Evolutionary conservation across 2,113 vertebrate species (phyloP), one percentile per base, ranked within the genome.

Genomic region (Lagopus leucura): DNA sequence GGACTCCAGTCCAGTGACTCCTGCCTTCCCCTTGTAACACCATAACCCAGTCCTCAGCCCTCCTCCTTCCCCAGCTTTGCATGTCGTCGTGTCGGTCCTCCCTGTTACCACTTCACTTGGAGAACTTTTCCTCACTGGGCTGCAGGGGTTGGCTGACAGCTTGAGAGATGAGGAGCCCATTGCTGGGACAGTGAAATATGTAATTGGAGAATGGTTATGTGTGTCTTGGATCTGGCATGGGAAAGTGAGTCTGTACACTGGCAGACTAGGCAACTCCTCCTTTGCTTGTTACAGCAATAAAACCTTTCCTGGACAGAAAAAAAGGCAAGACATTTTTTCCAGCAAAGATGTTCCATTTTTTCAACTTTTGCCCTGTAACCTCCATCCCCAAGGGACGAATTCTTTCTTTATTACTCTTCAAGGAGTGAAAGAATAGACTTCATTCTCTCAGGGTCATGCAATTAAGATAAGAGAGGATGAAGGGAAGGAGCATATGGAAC

Each of bases 331-430:
- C 17, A 11, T 1, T 0, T 86, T 55, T 57, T 55, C 58, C 82
- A 25, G 66, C 52, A 65, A 81, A 69, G 52, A 45, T 40, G 32
- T 65, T 84, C 42, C 15, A 11, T 34, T 88, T 90, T 67, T 90
- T 64, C 42, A 64, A 70, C n/a, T 36, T 63, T 63, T 92, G 88
- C 48, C 24, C 70, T 1, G 0, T 84, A 55, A 74, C 47, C 6
- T 84, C 32, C 19, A 15, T 20, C 8, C 13, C 40, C 34, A 64
- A 67, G 84, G 28, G 34, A 58, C 28, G 34, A 78, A 52, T 86
- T 50, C 18, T 42, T 86, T 80, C 21, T 30, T 65, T 43, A 30
- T 30, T 61, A 24, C 58, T 65, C 63, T 78, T 74, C 52, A 74
- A 4, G 21, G 43, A 78, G 45, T 81, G 34, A 40, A n/a, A 80